Conservation (phyloP, 1,140 invertebrate species). For the Oedothorax gibbosus region DNA sequence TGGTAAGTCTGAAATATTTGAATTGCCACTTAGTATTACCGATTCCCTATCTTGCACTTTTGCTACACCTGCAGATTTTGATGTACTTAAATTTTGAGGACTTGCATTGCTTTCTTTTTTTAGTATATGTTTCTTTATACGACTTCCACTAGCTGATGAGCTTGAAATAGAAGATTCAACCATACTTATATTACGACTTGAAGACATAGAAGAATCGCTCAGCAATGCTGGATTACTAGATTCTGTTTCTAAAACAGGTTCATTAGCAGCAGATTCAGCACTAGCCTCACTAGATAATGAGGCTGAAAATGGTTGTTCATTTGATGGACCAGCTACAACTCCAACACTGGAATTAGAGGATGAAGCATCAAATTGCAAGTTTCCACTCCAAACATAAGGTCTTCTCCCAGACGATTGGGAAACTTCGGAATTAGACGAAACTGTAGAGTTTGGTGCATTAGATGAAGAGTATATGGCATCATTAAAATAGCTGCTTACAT, state of each 20-base stretch:
- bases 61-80: too few species aligned
- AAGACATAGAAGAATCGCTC: background rate
- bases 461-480: slow-evolving; percentile 41
- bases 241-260: background rate
- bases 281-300: background rate
- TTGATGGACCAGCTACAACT: background rate
- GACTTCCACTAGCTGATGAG: too few species aligned
- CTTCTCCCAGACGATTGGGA: background rate
- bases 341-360: background rate
- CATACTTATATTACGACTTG: background rate
- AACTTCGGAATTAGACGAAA: slow-evolving; percentile 41
- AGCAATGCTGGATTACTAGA: background rate
- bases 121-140: too few species aligned
- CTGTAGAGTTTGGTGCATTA: background rate
- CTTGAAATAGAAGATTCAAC: slow-evolving; percentile 13
- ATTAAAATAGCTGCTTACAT: background rate
- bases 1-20: background rate
- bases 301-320: background rate
- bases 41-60: too few species aligned
- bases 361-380: background rate
- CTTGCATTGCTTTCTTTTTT: too few species aligned
- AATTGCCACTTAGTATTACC: too few species aligned
- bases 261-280: background rate
- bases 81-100: too few species aligned
- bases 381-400: slow-evolving; percentile 1